Conservation (phyloP, 1,140 invertebrate genomes). For the Bacillus rossius region DNA sequence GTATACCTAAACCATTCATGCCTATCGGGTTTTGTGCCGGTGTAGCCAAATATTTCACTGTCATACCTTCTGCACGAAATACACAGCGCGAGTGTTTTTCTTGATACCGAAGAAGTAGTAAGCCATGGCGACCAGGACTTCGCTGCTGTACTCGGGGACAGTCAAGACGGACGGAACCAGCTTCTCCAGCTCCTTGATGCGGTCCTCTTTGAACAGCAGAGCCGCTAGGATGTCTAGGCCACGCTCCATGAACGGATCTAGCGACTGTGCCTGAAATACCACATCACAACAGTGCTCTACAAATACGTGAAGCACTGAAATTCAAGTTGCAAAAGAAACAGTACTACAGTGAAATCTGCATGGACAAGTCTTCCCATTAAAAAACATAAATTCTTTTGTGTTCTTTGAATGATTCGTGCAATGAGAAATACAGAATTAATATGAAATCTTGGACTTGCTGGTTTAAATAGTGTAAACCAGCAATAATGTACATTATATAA, state of each 20-base stretch:
- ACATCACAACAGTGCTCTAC: conserved; percentile 12
- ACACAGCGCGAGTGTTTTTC: conserved; percentile 51
- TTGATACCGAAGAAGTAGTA: conserved; percentile 50
- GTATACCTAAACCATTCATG: too few species aligned
- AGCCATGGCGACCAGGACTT: conserved; percentile 58
- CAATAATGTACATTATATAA: too few species aligned
- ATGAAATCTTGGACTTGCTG: too few species aligned
- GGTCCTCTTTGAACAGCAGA: conserved; percentile 43
- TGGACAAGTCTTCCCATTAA: too few species aligned
- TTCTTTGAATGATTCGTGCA: too few species aligned
- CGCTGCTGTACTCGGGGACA: conserved; percentile 43
- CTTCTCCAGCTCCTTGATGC: conserved; percentile 44
- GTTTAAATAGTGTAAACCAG: too few species aligned
- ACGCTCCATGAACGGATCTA: conserved; percentile 51
- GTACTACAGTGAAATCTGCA: too few species aligned
- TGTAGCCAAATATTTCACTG: too few species aligned
- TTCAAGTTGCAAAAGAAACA: too few species aligned
- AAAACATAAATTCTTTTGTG: too few species aligned
- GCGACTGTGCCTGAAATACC: conserved; percentile 43
- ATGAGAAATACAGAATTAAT: too few species aligned
- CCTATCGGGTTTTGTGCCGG: too few species aligned
- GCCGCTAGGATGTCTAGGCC: conserved; percentile 49
- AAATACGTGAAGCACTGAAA: conserved; percentile 1
- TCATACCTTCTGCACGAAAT: conserved; percentile 52
- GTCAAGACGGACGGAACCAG: conserved; percentile 40